A percentile compares a stretch with the other conserved stretches of the same genome.
Evolutionary conservation across 2,888 invertebrate species (phyloP).

Genomic region (Lamellibrachia columna): DNA sequence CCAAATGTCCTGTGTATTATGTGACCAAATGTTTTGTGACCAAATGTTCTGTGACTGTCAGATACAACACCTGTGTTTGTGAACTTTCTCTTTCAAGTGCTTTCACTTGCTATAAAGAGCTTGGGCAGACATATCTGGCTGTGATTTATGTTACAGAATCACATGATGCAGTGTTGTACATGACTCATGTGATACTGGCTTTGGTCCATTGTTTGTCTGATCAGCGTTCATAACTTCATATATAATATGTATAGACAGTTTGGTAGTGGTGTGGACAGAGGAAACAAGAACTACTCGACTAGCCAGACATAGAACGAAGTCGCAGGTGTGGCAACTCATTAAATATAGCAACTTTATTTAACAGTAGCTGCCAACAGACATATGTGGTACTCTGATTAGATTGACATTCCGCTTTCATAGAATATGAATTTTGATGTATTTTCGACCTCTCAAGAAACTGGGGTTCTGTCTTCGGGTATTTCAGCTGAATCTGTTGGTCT

Average conservation of each 20-base stretch:
- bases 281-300: not conserved
- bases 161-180: not conserved
- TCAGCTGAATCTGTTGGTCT: too few species aligned
- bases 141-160: not conserved
- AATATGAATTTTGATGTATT: too few species aligned
- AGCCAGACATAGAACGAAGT: not conserved
- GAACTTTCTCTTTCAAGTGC: too few species aligned
- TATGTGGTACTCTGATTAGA: too few species aligned
- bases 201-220: not conserved
- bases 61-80: not conserved
- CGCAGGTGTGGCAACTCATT: not conserved
- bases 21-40: too few species aligned
- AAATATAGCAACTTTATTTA: not conserved
- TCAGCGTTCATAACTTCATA: not conserved
- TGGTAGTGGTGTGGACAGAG: not conserved
- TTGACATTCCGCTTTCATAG: too few species aligned
- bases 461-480: too few species aligned
- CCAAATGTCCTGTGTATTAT: too few species aligned
- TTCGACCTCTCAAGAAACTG: too few species aligned
- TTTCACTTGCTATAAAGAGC: not conserved
- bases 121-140: not conserved
- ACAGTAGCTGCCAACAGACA: too few species aligned
- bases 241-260: not conserved
- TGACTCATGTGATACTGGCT: not conserved
- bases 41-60: too few species aligned